phyloP scores from a whole-genome alignment of 1,140 invertebrate species.

The Drosophila kikkawai region DNA sequence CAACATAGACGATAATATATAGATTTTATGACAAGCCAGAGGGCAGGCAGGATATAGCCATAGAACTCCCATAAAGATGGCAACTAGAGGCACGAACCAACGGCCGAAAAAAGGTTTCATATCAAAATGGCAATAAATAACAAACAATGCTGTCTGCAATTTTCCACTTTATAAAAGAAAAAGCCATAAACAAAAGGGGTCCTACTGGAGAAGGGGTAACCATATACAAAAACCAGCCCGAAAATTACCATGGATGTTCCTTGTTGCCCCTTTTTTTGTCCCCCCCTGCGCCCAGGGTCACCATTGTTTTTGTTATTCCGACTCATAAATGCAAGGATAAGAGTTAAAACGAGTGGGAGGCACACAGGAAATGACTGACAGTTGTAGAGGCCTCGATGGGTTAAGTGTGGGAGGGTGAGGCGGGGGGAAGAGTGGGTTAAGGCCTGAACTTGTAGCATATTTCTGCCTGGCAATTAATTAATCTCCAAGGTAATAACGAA shows the following conservation, averaged over 20 bases:
- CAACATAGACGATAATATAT: conserved; percentile 51
- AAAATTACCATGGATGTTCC: conserved; percentile 79
- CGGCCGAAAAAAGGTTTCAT: conserved; percentile 63
- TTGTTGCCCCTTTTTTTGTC: conserved; percentile 30
- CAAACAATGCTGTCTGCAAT: conserved; percentile 82
- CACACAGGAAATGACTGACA: conserved; percentile 72
- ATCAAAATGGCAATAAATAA: conserved; percentile 83
- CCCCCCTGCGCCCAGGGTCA: not conserved
- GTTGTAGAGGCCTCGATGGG: conserved; percentile 12
- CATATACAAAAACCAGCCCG: conserved; percentile 55
- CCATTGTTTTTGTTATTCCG: conserved; percentile 38
- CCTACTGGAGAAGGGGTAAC: not conserved
- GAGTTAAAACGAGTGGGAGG: conserved; percentile 23
- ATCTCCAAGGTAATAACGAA: conserved; percentile 81
- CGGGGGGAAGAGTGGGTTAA: not conserved
- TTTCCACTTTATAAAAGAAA: conserved; percentile 81
- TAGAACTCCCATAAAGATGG: conserved; percentile 18
- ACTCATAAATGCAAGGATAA: conserved; percentile 68
- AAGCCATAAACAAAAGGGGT: conserved; percentile 72
- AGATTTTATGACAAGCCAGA: conserved; percentile 63
- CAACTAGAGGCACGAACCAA: conserved; percentile 21
- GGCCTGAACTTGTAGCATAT: conserved; percentile 72
- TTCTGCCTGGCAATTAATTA: conserved; percentile 77
- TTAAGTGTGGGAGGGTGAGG: not conserved
- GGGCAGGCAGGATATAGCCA: conserved; percentile 23